Evolutionary conservation across 2,113 vertebrate species (phyloP), one percentile per base, ranked within the genome.

Genomic region (Rhea pennata): DNA sequence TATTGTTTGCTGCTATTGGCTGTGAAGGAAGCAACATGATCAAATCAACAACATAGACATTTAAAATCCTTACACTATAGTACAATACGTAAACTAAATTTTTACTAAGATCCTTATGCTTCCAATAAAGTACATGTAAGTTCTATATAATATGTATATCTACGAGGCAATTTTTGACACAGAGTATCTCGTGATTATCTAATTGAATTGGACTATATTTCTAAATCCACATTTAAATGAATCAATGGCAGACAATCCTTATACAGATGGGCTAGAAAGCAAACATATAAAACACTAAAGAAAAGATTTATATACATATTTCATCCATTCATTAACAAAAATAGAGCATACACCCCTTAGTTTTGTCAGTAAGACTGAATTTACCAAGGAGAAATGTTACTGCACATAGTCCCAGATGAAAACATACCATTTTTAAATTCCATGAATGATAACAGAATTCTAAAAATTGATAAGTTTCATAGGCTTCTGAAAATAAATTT

Each of bases 141-240:
- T 87, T 87, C 29, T 54, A 19, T 53, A 67, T 53, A 66, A 64
- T 48, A 70, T 53, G 48, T 90, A 67, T 40, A 70, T 53, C 53
- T 90, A 65, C 42, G 88, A 77, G 76, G 21, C 33, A 87, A 80
- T 48, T 33, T 95, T 90, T 86, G 51, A 17, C 66, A 81, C 29
- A 36, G 31, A 83, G 87, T 95, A 88, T 31, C 29, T 93, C 36
- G n/a, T 87, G 46, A 84, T 85, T 94, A 59, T 71, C 62, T 91
- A 58, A 93, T 65, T 90, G 66, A 95, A 79, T 77, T 64, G 51
- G 29, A 80, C 78, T 83, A 77, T 27, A 59, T 92, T 90, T 95
- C 64, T 79, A 93, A 88, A 90, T 90, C 58, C 62, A 72, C 36
- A 66, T 95, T 94, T 66, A 82, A 93, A 92, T 84, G 8, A 86